phyloP scores from a whole-genome alignment of 2,113 vertebrate species.

The Cynopterus brachyotis region DNA sequence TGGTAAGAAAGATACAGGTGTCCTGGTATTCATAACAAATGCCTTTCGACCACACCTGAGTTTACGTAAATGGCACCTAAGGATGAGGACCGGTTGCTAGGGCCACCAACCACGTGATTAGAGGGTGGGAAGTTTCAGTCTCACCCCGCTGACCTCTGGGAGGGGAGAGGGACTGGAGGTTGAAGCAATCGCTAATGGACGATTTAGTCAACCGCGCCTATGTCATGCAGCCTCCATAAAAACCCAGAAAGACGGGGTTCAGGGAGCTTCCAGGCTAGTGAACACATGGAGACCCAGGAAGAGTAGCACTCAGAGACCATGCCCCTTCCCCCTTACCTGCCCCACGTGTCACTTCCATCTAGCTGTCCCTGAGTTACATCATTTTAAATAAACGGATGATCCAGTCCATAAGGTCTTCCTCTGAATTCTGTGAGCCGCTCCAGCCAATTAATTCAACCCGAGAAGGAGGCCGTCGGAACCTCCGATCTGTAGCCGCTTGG shows the following conservation, averaged over 20 bases:
- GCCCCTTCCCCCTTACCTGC: neutral
- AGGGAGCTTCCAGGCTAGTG: neutral
- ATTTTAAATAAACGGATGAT: neutral
- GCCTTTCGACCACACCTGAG: neutral
- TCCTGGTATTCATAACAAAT: neutral
- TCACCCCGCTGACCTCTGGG: neutral
- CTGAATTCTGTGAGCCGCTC: neutral
- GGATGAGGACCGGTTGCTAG: neutral
- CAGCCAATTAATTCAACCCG: neutral
- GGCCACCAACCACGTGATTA: neutral
- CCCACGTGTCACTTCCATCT: neutral
- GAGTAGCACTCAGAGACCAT: neutral
- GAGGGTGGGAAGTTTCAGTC: neutral
- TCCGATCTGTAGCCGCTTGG: accelerated
- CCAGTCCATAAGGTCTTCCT: neutral
- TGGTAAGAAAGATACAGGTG: neutral
- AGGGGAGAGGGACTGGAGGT: neutral
- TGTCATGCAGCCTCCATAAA: neutral
- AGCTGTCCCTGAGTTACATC: neutral
- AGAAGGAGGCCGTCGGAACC: neutral
- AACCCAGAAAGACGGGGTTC: neutral
- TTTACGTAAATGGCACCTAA: neutral
- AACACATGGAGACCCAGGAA: neutral
- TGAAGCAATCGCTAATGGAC: neutral
- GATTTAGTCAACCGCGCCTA: neutral